Percentiles rank a stretch among this genome's conserved stretches.
Evolutionary conservation across 2,797 vertebrate species (phyloP).

Genomic region (Manis crassicaudata): DNA sequence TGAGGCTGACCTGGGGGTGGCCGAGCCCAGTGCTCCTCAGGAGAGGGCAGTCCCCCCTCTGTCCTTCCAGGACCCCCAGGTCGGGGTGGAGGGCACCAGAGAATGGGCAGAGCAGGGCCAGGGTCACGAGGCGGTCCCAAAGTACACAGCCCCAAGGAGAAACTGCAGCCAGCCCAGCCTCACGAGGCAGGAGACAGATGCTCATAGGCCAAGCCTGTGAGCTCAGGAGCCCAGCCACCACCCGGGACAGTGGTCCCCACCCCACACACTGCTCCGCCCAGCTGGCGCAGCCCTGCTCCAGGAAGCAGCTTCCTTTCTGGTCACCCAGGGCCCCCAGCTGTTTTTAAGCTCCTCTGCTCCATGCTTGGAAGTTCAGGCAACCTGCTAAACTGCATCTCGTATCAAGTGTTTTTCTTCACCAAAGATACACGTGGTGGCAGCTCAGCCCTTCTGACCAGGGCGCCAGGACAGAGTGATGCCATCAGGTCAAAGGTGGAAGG

Average conservation of each 20-base stretch:
- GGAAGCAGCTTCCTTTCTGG: neutral
- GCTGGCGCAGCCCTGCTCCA: accelerated
- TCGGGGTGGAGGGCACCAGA: neutral
- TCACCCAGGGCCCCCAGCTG: neutral
- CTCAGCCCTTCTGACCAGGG: neutral
- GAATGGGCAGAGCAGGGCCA: neutral
- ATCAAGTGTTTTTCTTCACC: neutral
- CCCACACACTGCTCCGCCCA: accelerated
- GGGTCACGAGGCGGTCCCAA: no score
- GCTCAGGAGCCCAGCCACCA: neutral
- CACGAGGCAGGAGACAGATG: neutral
- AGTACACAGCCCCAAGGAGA: neutral
- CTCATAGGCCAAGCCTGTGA: accelerated
- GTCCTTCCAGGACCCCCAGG: neutral
- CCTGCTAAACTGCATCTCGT: neutral
- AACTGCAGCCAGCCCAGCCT: neutral
- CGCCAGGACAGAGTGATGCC: no score
- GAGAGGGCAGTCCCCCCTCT: neutral
- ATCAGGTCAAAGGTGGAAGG: neutral
- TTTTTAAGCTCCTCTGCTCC: no score
- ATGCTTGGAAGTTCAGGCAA: neutral
- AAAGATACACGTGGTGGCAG: neutral
- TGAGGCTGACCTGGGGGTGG: neutral
- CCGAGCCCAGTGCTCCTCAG: neutral
- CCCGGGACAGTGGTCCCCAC: neutral